Base-by-base conservation (phyloP, 2,113 vertebrate species). In the Oxygymnocypris stewartii region DNA sequence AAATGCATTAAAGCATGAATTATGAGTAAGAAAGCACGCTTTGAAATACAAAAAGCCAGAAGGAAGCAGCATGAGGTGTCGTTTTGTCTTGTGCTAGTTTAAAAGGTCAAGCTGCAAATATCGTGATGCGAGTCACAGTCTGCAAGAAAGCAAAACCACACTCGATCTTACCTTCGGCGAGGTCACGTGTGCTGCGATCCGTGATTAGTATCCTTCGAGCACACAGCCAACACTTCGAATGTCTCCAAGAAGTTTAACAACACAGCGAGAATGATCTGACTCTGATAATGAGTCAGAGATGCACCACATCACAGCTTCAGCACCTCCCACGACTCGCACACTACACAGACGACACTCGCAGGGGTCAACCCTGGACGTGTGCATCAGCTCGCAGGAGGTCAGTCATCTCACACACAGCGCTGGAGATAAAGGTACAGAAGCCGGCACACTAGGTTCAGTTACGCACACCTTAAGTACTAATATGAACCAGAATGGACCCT, bases 231-330 rank as follows among this genome's bases (percentile, higher is more conserved):
- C 3, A 42, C 54, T 25, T 63, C 67, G 9, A 88, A 37, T 18
- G 47, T n/a, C 75, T 79, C 18, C 20, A 81, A 59, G 75, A 59
- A 42, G 28, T 20, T 86, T 44, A 87, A 75, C 90, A 83, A 78
- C 59, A 67, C 40, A 12, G 67, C 79, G 77, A 7, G 69, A 77
- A 89, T 91, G 79, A 84, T 91, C 88, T 88, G 88, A 91, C 87
- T 69, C 79, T 89, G 76, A 87, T 89, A 88, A 88, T 91, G 89
- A 91, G 84, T 91, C 88, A 89, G 59, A 81, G 18, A 57, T 67
- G n/a, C 69, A 89, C 89, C 89, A 91, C 90, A 91, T 88, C 88
- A 89, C 59, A 90, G 86, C 78, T 54, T 61, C 83, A 84, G 87
- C 89, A 82, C 90, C 88, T 89, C 89, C 89, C 88, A 88, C 88